Percentiles rank a stretch among this genome's conserved stretches.
These are phyloP conservation scores for Digitonthophagus gazella DNA, from an alignment of 2,888 invertebrate genomes.

Conservation along the genomic window DNA sequence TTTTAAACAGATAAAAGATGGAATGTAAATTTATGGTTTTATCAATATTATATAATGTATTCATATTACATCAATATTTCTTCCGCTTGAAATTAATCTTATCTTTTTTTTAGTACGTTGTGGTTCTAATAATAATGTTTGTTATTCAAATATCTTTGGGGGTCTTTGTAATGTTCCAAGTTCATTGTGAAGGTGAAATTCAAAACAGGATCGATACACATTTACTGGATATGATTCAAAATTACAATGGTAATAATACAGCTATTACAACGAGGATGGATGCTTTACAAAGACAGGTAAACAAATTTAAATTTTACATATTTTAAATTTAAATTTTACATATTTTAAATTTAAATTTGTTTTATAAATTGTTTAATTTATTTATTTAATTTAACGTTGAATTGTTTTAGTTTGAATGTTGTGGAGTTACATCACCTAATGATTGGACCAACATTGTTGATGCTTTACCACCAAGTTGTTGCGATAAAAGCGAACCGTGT, in stretches of 20 bases:
- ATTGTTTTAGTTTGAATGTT: constrained; percentile 63
- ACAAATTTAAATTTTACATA: constrained; percentile 17
- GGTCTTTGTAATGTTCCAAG: constrained; percentile 63
- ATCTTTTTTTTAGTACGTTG: constrained; percentile 62
- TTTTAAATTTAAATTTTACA: not conserved
- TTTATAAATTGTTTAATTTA: not conserved
- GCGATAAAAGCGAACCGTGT: constrained; percentile 16
- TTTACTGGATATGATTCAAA: constrained; percentile 48
- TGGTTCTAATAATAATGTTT: constrained; percentile 67
- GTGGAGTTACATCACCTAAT: constrained; percentile 61
- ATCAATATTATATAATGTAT: not conserved
- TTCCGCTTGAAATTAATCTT: not conserved
- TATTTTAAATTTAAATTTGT: not conserved
- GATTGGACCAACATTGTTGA: constrained; percentile 49
- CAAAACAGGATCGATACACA: constrained; percentile 36
- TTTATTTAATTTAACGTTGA: not conserved
- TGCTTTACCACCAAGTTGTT: constrained; percentile 21
- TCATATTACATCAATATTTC: not conserved
- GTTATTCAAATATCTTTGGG: constrained; percentile 69
- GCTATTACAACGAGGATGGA: constrained; percentile 58
- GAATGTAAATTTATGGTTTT: not conserved
- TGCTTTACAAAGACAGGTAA: constrained; percentile 61
- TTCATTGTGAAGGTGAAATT: constrained; percentile 55
- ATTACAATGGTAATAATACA: constrained; percentile 47
- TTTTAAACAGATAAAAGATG: not conserved